Evolutionary conservation across 2,797 vertebrate species (phyloP).

Genomic region (Poeciliopsis infans): DNA sequence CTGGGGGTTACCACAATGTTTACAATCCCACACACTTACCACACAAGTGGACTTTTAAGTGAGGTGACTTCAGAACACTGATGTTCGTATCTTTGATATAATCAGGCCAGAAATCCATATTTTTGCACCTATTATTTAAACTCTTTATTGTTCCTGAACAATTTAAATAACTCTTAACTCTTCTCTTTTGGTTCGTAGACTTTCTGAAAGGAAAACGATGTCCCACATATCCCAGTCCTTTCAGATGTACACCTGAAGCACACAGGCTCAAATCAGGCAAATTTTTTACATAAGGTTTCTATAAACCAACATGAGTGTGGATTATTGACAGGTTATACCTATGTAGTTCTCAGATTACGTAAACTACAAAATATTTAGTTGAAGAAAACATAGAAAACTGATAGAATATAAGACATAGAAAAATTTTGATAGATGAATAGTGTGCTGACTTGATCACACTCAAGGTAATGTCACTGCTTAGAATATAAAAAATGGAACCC

Average conservation of each 20-base stretch:
- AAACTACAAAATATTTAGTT: neutral
- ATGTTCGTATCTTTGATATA: conserved; percentile 7
- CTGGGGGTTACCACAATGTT: conserved; percentile 72
- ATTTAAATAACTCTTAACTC: too few species aligned
- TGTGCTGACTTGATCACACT: conserved; percentile 10
- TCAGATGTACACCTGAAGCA: neutral
- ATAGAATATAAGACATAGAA: neutral
- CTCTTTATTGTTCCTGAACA: neutral
- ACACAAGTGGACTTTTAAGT: conserved; percentile 45
- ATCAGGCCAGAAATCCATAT: neutral
- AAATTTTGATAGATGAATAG: neutral
- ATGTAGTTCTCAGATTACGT: neutral
- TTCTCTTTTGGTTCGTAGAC: neutral
- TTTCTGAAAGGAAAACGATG: neutral
- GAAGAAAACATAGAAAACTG: neutral
- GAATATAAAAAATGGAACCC: conserved; percentile 14
- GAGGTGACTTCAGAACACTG: conserved; percentile 15
- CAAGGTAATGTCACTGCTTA: neutral
- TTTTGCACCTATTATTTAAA: conserved; percentile 3
- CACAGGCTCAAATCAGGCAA: neutral
- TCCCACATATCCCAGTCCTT: neutral
- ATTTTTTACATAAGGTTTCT: neutral
- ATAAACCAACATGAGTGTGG: neutral
- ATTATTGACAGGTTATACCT: neutral
- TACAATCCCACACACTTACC: conserved; percentile 64